Evolutionary conservation across 2,888 invertebrate species (phyloP).

Genomic region (Hoplodrina blanda): DNA sequence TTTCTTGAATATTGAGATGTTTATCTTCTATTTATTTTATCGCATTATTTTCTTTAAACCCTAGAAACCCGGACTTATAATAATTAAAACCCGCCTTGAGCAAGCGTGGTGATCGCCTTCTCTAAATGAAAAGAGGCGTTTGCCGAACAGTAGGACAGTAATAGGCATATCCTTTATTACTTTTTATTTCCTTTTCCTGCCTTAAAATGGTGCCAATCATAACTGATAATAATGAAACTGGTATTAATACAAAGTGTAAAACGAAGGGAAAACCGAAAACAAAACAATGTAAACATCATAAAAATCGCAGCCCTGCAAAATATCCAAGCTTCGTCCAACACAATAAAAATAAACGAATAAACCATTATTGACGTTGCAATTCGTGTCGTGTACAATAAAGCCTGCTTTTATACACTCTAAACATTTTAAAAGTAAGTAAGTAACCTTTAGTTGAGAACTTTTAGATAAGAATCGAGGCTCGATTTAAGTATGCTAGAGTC

Average conservation of each 20-base stretch:
- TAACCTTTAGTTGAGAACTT: slow-evolving; percentile 52
- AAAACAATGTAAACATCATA: slow-evolving; percentile 16
- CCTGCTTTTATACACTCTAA: slow-evolving; percentile 37
- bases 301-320: slow-evolving; percentile 7
- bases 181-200: too few relatives aligned
- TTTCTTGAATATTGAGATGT: slow-evolving; percentile 5
- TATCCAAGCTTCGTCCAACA: neutral
- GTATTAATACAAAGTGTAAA: too few relatives aligned
- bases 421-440: slow-evolving; percentile 45
- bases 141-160: too few relatives aligned
- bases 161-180: too few relatives aligned
- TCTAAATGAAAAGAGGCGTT: too few relatives aligned
- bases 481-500: slow-evolving; percentile 45
- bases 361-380: slow-evolving; percentile 43
- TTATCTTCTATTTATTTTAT: slow-evolving; percentile 26
- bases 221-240: too few relatives aligned
- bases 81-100: too few relatives aligned
- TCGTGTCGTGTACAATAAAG: slow-evolving; percentile 30
- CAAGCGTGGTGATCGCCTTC: too few relatives aligned
- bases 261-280: too few relatives aligned
- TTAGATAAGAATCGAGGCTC: slow-evolving; percentile 46
- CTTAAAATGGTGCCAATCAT: too few relatives aligned
- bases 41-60: neutral
- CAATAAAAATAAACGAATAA: slow-evolving; percentile 37
- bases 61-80: too few relatives aligned